A percentile compares a stretch with the other conserved stretches of the same genome.
Conservation (phyloP, 1,140 invertebrate genomes). For the Aphidius gifuensis region DNA sequence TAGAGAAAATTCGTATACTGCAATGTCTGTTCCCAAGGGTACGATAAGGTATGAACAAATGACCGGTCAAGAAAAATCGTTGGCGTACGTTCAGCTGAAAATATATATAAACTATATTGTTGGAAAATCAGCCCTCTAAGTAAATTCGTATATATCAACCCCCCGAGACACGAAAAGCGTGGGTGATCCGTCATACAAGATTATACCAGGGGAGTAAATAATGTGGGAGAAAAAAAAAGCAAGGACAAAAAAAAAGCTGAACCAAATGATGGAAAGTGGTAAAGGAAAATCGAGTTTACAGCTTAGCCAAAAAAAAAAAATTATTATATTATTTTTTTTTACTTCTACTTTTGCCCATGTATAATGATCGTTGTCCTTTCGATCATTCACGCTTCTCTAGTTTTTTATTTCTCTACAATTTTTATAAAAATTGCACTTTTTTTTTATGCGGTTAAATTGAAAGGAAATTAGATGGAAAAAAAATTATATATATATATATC, state of each 20-base stretch:
- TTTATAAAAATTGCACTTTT: constrained; percentile 17
- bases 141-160: constrained; percentile 47
- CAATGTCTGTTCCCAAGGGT: constrained; percentile 34
- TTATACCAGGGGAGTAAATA: constrained; percentile 42
- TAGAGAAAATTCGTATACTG: constrained; percentile 16
- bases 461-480: constrained; percentile 15
- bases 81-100: constrained; percentile 31
- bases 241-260: constrained; percentile 14
- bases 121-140: constrained; percentile 47
- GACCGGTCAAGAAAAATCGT: constrained; percentile 37
- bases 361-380: constrained; percentile 28
- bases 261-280: constrained; percentile 17
- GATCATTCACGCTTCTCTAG: constrained; percentile 45
- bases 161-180: constrained; percentile 31
- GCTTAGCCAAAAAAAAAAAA: constrained; percentile 35
- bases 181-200: constrained; percentile 45
- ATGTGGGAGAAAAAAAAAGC: constrained; percentile 18
- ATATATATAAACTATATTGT: constrained; percentile 27
- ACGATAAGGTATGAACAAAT: constrained; percentile 49
- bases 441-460: constrained; percentile 31
- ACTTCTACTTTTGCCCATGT: not conserved
- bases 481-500: constrained; percentile 16
- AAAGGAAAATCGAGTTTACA: constrained; percentile 22
- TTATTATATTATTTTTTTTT: constrained; percentile 34
- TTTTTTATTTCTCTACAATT: constrained; percentile 14